phyloP scores from a whole-genome alignment of 2,888 invertebrate genomes.

The Caenorhabditis doughertyi region DNA sequence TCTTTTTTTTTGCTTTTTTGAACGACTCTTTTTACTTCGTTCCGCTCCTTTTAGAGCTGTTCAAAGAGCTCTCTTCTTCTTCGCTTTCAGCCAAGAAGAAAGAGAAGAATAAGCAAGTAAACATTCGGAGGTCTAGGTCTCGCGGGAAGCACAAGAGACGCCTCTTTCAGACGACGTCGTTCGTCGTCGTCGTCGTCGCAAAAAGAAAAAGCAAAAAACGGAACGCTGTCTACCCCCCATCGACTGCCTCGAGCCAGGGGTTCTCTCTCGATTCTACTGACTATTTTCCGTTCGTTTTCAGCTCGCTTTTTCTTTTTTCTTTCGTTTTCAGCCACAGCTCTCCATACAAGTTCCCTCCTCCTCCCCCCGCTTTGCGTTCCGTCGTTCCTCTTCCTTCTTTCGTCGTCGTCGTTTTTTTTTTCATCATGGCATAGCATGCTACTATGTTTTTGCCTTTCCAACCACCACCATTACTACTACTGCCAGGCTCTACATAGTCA shows the following conservation, averaged over 20 bases:
- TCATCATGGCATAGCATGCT: too few species aligned
- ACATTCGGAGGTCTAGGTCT: constrained; percentile 41
- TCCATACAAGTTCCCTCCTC: constrained; percentile 32
- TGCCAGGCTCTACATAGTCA: constrained; percentile 8
- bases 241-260: too few species aligned
- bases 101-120: constrained; percentile 16
- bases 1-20: constrained; percentile 22
- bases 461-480: not conserved
- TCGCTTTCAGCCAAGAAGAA: too few species aligned
- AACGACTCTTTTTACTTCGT: constrained; percentile 9
- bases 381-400: constrained; percentile 23
- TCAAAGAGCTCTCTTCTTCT: constrained; percentile 24
- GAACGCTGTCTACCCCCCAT: constrained; percentile 21
- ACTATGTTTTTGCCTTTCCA: constrained; percentile 42
- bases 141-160: constrained; percentile 5
- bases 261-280: not conserved
- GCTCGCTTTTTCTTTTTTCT: constrained; percentile 9
- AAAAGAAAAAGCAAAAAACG: constrained; percentile 16
- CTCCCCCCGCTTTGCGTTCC: constrained; percentile 5
- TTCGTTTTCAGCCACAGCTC: not conserved
- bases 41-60: constrained; percentile 3
- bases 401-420: too few species aligned
- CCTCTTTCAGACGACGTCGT: constrained; percentile 18
- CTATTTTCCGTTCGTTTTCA: constrained; percentile 8
- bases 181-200: constrained; percentile 28